Base-by-base conservation (phyloP, 2,113 vertebrate genomes). In the Pseudorhombus dupliciocellatus region DNA sequence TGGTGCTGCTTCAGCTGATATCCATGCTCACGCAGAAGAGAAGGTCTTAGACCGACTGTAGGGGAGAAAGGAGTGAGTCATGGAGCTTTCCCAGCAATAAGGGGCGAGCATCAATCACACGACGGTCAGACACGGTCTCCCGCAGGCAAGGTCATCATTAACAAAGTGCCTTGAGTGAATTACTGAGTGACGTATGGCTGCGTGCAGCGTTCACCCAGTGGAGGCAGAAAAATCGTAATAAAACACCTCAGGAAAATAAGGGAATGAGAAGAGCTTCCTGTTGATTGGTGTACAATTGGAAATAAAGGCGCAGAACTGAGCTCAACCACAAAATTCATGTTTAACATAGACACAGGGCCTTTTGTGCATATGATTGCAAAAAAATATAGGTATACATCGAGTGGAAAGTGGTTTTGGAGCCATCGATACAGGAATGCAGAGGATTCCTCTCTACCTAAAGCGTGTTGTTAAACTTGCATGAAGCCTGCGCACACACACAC, bases 381-480 rank as follows among this genome's bases (percentile, higher is more conserved):
- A 14, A 25, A 53, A 24, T 9, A 50, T 20, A n/a, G 18, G 7
- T 50, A 9, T n/a, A 50, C 7, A n/a, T 18, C 16, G 42, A 44
- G 34, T 37, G 34, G 40, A 22, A 73, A 73, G 25, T 51, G 56
- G 31, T 55, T 44, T 70, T 28, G 26, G 20, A 76, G 9, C 5
- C 4, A 2, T 56, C n/a, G 20, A 34, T 44, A 50, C 42, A 60
- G 50, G 25, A 48, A 5, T 26, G 53, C 62, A n/a, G 34, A 30
- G 54, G n/a, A 24, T 8, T 72, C 54, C 48, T 70, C 66, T 31
- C 25, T 57, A 9, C 0, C 12, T 70, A 58, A 72, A 78, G 70
- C 56, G 66, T 77, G 58, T 56, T 73, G 87, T 87, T 89, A 88
- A 88, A 87, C 86, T 64, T 69, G 75, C 76, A 89, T 82, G 83